Percentiles rank a stretch among this genome's conserved stretches.
Conservation (phyloP, 2,797 vertebrate genomes). For the Notamacropus eugenii region DNA sequence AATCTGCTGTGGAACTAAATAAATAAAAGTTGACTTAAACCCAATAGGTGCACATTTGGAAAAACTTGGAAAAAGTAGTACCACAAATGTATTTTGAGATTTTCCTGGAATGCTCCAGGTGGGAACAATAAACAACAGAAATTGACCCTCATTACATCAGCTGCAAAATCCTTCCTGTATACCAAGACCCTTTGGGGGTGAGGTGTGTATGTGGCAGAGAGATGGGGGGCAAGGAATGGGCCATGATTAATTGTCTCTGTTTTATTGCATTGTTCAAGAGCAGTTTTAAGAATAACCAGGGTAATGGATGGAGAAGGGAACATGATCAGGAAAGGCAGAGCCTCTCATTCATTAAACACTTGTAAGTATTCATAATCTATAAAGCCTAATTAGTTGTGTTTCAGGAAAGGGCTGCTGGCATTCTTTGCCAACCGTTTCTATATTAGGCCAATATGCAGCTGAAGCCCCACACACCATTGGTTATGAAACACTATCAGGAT, state of each 20-base stretch:
- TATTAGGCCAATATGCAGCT: neutral
- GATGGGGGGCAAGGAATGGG: too few species aligned
- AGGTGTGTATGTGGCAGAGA: neutral
- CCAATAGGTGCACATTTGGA: neutral
- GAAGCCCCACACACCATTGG: neutral
- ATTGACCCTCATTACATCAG: neutral
- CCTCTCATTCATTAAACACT: neutral
- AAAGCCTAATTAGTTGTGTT: neutral
- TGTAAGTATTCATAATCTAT: conserved; percentile 17
- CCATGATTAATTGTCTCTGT: too few species aligned
- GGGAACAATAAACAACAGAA: too few species aligned
- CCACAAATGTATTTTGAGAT: neutral
- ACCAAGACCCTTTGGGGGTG: neutral
- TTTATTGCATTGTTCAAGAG: neutral
- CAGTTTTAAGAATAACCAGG: neutral
- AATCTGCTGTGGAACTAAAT: neutral
- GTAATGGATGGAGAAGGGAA: neutral
- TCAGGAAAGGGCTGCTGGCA: neutral
- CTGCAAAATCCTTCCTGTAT: neutral
- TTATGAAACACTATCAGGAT: neutral
- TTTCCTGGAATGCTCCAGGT: neutral
- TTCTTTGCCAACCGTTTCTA: neutral
- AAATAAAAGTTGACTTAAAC: neutral
- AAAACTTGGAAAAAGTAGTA: neutral
- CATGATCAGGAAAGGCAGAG: neutral